Evolutionary conservation across 2,888 invertebrate species (phyloP).

Genomic region (Pediacus dermestoides): DNA sequence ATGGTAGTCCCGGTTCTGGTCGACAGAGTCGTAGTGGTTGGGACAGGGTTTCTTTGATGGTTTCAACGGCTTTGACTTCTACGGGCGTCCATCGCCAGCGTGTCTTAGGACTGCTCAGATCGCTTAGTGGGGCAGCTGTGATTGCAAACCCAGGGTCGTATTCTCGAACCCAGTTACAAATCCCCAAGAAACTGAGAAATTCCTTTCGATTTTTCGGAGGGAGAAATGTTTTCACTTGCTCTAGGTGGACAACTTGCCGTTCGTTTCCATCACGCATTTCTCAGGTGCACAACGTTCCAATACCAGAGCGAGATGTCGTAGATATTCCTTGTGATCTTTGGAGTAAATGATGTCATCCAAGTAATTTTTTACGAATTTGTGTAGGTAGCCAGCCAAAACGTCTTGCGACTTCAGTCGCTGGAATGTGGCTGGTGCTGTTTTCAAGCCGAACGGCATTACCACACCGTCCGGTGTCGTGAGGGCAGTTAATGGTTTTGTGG

Average conservation of each 20-base stretch:
- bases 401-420: constrained; percentile 14
- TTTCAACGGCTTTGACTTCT: neutral
- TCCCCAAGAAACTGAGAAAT: neutral
- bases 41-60: neutral
- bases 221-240: neutral
- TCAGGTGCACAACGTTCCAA: neutral
- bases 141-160: neutral
- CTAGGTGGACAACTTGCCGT: neutral
- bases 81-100: neutral
- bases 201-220: neutral
- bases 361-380: constrained; percentile 27
- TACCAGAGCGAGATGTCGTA: neutral
- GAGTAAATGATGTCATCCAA: constrained; percentile 4
- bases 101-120: neutral
- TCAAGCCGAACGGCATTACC: constrained; percentile 17
- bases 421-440: constrained; percentile 16
- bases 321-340: neutral
- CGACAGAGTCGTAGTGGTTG: neutral
- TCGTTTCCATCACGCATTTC: constrained; percentile 1
- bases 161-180: neutral
- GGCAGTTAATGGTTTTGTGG: constrained; percentile 13
- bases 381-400: constrained; percentile 11
- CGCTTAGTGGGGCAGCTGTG: neutral
- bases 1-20: neutral
- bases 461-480: constrained; percentile 15